Percentiles rank a stretch among this genome's conserved stretches.
Evolutionary conservation across 1,140 invertebrate genomes (phyloP).

Genomic region (Scaptomyza graminum): DNA sequence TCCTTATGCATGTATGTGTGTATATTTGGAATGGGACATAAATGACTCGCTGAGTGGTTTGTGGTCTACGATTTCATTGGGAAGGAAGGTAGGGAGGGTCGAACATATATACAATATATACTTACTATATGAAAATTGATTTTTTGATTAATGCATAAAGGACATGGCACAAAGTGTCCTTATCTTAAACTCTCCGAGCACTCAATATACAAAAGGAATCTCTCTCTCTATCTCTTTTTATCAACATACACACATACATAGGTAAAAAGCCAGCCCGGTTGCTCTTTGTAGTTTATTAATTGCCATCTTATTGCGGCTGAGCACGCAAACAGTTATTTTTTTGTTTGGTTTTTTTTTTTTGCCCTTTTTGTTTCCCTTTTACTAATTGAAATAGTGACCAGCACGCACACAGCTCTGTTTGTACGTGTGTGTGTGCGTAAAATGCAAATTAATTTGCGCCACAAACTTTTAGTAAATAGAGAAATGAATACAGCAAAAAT

Average conservation of each 20-base stretch:
- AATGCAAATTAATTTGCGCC: slow-evolving; percentile 75
- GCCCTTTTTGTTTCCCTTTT: slow-evolving; percentile 5
- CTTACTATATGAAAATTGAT: slow-evolving; percentile 76
- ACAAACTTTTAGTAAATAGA: slow-evolving; percentile 65
- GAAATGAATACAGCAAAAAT: slow-evolving; percentile 10
- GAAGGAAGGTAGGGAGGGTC: not conserved
- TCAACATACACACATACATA: not conserved
- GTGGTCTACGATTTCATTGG: slow-evolving; percentile 31
- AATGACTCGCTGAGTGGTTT: slow-evolving; percentile 31
- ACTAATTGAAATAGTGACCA: slow-evolving; percentile 69
- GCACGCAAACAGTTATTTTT: slow-evolving; percentile 49
- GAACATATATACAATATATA: not conserved
- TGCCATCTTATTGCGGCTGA: slow-evolving; percentile 66
- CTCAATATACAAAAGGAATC: not conserved
- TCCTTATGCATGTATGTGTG: not conserved
- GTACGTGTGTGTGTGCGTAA: slow-evolving; percentile 16
- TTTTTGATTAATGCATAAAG: slow-evolving; percentile 73
- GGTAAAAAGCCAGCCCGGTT: not conserved
- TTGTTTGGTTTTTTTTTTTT: not conserved
- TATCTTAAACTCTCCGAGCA: slow-evolving; percentile 1
- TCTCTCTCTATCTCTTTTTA: not conserved
- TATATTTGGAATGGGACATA: not conserved
- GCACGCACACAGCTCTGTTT: not conserved
- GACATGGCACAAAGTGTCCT: slow-evolving; percentile 18
- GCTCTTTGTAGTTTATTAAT: slow-evolving; percentile 54